Conservation (phyloP, 2,113 vertebrate genomes). For the Neotragus moschatus region DNA sequence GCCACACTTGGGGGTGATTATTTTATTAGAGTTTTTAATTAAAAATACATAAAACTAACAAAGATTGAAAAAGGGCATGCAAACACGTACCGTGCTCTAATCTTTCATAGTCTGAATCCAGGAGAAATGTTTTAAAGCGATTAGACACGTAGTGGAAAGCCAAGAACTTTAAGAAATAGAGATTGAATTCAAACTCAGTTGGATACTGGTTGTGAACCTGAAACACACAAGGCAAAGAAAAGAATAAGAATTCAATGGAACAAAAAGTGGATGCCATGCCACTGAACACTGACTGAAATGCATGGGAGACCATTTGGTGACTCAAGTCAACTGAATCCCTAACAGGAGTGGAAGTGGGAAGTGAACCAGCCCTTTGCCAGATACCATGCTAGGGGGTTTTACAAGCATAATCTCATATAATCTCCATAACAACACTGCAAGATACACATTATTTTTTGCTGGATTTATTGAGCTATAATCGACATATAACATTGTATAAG, state of each 20-base stretch:
- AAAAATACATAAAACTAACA: constrained; percentile 25
- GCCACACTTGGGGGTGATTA: neutral
- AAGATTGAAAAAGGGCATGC: constrained; percentile 25
- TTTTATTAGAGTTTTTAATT: neutral
- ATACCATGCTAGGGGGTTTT: neutral
- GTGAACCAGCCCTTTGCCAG: neutral
- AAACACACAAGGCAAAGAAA: constrained; percentile 53
- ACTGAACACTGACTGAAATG: neutral
- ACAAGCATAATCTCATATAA: neutral
- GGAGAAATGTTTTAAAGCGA: constrained; percentile 97
- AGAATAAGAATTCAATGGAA: constrained; percentile 38
- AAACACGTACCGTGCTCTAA: constrained; percentile 93
- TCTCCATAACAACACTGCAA: neutral
- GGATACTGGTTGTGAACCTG: constrained; percentile 95
- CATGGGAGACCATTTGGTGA: neutral
- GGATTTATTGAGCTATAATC: neutral
- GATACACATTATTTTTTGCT: neutral
- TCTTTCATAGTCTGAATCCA: constrained; percentile 98
- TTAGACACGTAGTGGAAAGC: constrained; percentile 98
- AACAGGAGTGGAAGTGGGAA: neutral
- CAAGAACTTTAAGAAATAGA: constrained; percentile 97
- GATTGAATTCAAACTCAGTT: constrained; percentile 98
- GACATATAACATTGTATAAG: neutral
- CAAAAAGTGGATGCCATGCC: constrained; percentile 4
- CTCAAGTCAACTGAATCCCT: neutral